phyloP scores from a whole-genome alignment of 2,888 invertebrate genomes.

The Cheilosia grossa region DNA sequence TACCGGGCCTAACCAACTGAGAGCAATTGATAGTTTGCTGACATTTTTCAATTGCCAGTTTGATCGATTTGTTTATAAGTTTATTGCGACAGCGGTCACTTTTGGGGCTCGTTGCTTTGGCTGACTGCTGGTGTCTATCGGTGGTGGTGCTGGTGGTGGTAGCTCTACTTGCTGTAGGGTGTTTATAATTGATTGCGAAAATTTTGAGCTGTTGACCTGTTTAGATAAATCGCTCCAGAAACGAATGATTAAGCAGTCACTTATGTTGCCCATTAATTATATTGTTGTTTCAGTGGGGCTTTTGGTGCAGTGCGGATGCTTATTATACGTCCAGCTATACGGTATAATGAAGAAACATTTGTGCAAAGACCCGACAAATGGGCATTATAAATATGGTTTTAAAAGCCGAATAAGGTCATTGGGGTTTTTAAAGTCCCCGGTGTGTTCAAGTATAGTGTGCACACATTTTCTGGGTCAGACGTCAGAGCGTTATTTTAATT shows the following conservation, averaged over 20 bases:
- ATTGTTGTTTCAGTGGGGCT: conserved; percentile 1
- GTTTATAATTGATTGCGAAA: conserved; percentile 67
- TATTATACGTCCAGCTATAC: not conserved
- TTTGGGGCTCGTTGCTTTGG: conserved; percentile 18
- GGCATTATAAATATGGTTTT: not conserved
- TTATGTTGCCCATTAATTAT: conserved; percentile 63
- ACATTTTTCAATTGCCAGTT: conserved; percentile 68
- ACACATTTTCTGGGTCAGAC: too few species aligned
- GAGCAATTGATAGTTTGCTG: conserved; percentile 66
- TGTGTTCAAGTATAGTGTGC: too few species aligned
- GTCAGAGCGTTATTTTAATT: too few species aligned
- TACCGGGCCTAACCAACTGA: conserved; percentile 22
- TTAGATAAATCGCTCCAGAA: conserved; percentile 62
- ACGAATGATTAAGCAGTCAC: conserved; percentile 69
- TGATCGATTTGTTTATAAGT: conserved; percentile 71
- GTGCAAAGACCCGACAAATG: not conserved
- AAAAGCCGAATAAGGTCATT: too few species aligned
- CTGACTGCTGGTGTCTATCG: conserved; percentile 10
- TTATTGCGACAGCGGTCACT: conserved; percentile 46
- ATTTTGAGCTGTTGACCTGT: conserved; percentile 62
- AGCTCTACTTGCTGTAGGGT: conserved; percentile 22
- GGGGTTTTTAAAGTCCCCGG: too few species aligned
- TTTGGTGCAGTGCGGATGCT: conserved; percentile 10
- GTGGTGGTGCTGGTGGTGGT: not conserved
- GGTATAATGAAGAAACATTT: not conserved